Evolutionary conservation across 2,888 invertebrate species (phyloP), one percentile per base, ranked within the genome.

Genomic region (Flabesymbios commensalis): DNA sequence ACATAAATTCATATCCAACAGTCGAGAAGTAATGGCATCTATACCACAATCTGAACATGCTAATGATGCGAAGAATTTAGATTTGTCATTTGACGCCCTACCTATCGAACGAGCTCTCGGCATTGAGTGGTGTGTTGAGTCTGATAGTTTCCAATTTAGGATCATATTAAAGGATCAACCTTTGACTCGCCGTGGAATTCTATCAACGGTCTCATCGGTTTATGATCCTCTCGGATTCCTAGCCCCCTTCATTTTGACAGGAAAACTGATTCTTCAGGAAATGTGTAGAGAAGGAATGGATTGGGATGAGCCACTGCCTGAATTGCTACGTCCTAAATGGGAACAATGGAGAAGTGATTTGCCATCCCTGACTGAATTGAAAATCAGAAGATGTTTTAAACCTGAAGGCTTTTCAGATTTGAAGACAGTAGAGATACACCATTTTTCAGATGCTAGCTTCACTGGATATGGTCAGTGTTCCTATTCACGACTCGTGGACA

Each of bases 171-270:
- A 42, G 10, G 51, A 59, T 4, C 24, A 28, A 4, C 51, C 52
- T 3, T 14, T 28, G 4, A 61, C 58, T 17, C 60, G 47, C 31
- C 28, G 58, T 33, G 52, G 62, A 24, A 43, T 61, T 32, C 45
- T 61, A 2, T 39, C 58, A 2, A 43, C 52, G 2, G 52, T 52
- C 3, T 32, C 58, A 2, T 61, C 62, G 19, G 19, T 61, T 2
- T 61, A 43, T 33, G 58, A 61, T 59, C 58, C 62, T 19, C 45
- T 61, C 5, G 61, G 84, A 84, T 28, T 84, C 85, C 52, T 85
- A 83, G 22, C 83, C 79, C 41, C 81, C 78, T 53, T 79, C 78
- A 29, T 75, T 71, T 68, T 57, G 57, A 39, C 14, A 22, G 55
- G 48, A 17, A 61, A 61, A 31, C 48, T 19, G 26, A 36, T 61